Percentiles rank a stretch among this genome's conserved stretches.
These are phyloP conservation scores for Bombus polaris DNA, from an alignment of 1,140 invertebrate species.

Conservation along the genomic window DNA sequence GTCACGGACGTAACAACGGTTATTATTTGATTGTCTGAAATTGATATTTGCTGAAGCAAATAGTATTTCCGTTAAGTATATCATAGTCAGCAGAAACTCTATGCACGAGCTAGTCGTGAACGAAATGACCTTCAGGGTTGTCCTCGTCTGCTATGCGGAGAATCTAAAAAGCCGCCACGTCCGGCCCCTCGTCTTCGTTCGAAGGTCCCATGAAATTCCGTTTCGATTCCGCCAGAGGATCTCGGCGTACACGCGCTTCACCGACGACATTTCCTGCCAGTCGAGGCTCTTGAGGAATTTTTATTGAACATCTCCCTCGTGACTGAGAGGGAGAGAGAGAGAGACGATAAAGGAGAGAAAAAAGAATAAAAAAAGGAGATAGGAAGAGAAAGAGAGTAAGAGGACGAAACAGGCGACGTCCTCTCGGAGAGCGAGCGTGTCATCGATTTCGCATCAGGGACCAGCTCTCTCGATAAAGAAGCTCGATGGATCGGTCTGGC, in stretches of 20 bases:
- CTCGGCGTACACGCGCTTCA: background rate
- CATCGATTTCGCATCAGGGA: constrained; percentile 56
- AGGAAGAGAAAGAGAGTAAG: background rate
- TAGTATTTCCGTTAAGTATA: background rate
- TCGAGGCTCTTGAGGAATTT: constrained; percentile 43
- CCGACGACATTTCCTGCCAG: constrained; percentile 27
- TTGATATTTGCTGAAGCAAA: background rate
- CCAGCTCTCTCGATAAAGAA: constrained; percentile 31
- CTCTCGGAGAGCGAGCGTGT: background rate
- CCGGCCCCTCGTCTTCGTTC: background rate
- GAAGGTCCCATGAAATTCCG: constrained; percentile 11
- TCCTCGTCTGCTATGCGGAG: background rate
- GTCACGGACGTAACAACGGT: background rate
- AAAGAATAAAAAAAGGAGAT: background rate
- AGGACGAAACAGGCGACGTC: background rate
- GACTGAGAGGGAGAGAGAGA: background rate
- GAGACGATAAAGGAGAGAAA: too few species aligned
- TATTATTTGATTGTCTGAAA: background rate
- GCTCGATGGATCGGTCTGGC: constrained; percentile 17
- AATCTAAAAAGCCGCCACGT: constrained; percentile 29
- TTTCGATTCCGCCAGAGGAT: constrained; percentile 2
- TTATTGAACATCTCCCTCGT: constrained; percentile 29
- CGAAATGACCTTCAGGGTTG: background rate
- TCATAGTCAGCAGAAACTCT: too few species aligned
- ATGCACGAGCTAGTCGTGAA: background rate